Conservation (phyloP, 2,888 invertebrate species). For the Scelioninae gen. 1 region DNA sequence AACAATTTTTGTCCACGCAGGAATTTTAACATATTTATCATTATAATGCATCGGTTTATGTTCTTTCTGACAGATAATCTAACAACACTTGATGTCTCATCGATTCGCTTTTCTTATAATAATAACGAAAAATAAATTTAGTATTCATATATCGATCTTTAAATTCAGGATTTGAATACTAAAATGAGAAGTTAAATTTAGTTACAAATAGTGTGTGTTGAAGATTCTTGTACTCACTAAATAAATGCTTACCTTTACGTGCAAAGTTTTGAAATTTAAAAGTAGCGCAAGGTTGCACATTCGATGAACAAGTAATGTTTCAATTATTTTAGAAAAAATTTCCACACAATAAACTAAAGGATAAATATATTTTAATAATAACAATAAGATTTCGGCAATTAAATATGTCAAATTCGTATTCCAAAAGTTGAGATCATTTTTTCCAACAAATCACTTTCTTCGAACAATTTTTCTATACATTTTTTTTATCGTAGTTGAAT, state of each 20-base stretch:
- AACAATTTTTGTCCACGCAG: slow-evolving; percentile 1
- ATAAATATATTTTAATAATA: too few relatives aligned
- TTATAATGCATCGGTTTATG: background rate
- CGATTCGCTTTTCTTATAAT: slow-evolving; percentile 1
- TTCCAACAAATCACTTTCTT: too few relatives aligned
- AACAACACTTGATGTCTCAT: background rate
- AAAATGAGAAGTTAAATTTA: background rate
- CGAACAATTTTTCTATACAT: too few relatives aligned
- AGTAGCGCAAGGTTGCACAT: too few relatives aligned
- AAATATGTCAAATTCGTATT: too few relatives aligned
- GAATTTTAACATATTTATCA: slow-evolving; percentile 12
- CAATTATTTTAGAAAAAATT: too few relatives aligned
- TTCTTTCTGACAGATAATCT: slow-evolving; percentile 7
- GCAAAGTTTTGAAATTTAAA: too few relatives aligned
- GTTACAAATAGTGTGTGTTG: background rate
- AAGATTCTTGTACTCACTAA: background rate
- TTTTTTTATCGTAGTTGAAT: too few relatives aligned
- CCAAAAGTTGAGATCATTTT: too few relatives aligned
- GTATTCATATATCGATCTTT: slow-evolving; percentile 9
- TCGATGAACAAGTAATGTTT: too few relatives aligned
- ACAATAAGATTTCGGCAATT: too few relatives aligned
- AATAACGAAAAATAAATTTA: background rate
- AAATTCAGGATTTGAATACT: slow-evolving; percentile 4
- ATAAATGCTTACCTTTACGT: background rate
- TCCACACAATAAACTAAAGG: too few relatives aligned